Conservation (phyloP, 2,888 invertebrate genomes). For the Ecliptopera silaceata region DNA sequence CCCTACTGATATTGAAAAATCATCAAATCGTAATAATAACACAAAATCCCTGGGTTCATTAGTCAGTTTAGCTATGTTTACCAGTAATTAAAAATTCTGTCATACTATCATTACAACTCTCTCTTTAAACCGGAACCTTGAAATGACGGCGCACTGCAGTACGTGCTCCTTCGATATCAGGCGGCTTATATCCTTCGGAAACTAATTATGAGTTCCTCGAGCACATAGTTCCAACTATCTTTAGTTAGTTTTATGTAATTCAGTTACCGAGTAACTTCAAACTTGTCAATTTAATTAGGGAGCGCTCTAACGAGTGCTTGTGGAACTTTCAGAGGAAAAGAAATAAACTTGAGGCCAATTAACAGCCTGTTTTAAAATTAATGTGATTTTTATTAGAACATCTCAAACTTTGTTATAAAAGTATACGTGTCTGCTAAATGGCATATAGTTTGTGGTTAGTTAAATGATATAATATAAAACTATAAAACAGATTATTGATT, state of each 20-base stretch:
- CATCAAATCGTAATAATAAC: too few species aligned
- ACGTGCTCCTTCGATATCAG: constrained; percentile 17
- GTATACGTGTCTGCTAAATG: too few species aligned
- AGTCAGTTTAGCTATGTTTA: too few species aligned
- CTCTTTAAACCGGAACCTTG: neutral
- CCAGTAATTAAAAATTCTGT: too few species aligned
- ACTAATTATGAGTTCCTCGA: constrained; percentile 23
- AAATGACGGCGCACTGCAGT: constrained; percentile 5
- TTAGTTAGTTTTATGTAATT: constrained; percentile 26
- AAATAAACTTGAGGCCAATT: neutral
- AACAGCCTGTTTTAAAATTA: neutral
- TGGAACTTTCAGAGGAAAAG: neutral
- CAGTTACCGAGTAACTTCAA: constrained; percentile 18
- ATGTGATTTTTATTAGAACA: neutral
- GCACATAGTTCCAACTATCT: constrained; percentile 22
- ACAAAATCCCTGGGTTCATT: too few species aligned
- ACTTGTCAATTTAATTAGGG: constrained; percentile 23
- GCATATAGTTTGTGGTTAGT: too few species aligned
- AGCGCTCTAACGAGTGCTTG: constrained; percentile 4
- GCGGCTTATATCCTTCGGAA: constrained; percentile 24
- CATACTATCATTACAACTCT: too few species aligned
- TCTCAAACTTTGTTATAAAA: too few species aligned
- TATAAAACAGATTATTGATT: too few species aligned
- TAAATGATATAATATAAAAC: too few species aligned
- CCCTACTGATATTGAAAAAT: too few species aligned